A percentile compares a stretch with the other conserved stretches of the same genome.
phyloP scores from a whole-genome alignment of 2,797 vertebrate species.

The Bovichtus diacanthus region DNA sequence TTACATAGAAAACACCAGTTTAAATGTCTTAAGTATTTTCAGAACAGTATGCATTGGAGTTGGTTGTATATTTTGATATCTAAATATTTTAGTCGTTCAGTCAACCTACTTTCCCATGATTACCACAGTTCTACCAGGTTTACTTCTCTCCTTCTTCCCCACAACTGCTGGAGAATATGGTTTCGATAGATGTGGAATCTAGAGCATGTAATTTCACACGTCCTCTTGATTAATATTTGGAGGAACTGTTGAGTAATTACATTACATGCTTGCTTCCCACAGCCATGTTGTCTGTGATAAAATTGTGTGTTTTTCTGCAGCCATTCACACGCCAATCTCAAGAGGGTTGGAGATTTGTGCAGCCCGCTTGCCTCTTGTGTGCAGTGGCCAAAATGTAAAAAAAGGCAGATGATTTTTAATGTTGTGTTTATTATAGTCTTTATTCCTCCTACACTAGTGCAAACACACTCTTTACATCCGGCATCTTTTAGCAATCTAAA shows the following conservation, averaged over 20 bases:
- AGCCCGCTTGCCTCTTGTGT: constrained; percentile 35
- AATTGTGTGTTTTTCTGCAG: background rate
- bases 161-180: constrained; percentile 31
- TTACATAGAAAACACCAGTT: background rate
- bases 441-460: background rate
- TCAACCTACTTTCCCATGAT: constrained; percentile 23
- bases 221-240: constrained; percentile 63
- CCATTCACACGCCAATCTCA: background rate
- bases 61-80: background rate
- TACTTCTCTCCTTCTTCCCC: constrained; percentile 30
- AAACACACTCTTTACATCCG: background rate
- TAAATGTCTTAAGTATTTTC: background rate
- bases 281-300: constrained; percentile 20
- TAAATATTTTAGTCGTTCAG: background rate
- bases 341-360: constrained; percentile 38
- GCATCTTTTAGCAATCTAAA: background rate
- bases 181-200: constrained; percentile 69
- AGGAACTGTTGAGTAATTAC: constrained; percentile 47
- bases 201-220: constrained; percentile 68
- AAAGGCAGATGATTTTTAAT: constrained; percentile 4
- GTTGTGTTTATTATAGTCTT: background rate
- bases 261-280: constrained; percentile 57
- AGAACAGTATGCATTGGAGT: background rate
- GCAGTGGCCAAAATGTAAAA: constrained; percentile 13
- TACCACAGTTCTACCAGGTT: constrained; percentile 23